Evolutionary conservation across 2,888 invertebrate genomes (phyloP).

Genomic region (Dioctria rufipes): DNA sequence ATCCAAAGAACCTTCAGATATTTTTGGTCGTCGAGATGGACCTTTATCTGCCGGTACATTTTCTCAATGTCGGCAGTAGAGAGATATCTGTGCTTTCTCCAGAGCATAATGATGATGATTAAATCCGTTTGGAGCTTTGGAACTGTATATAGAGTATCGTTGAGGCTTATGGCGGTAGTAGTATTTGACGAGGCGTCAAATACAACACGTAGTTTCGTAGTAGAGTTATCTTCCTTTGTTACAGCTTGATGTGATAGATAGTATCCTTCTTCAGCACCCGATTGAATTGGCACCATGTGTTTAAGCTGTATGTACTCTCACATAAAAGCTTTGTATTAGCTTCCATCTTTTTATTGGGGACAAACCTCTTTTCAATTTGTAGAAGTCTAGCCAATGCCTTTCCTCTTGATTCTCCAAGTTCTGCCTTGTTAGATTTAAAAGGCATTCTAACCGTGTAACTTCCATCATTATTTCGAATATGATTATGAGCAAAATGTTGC

Average conservation of each 20-base stretch:
- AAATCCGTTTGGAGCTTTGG: slow-evolving; percentile 32
- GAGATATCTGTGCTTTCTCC: no score
- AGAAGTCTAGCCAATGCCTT: neutral
- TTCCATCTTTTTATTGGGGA: neutral
- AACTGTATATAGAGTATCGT: slow-evolving; percentile 39
- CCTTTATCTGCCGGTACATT: slow-evolving; percentile 53
- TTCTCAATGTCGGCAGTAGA: slow-evolving; percentile 54
- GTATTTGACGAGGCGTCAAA: slow-evolving; percentile 37
- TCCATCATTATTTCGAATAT: neutral
- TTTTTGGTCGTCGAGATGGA: slow-evolving; percentile 40
- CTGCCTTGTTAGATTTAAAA: neutral
- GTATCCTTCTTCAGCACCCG: neutral
- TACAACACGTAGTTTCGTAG: slow-evolving; percentile 47
- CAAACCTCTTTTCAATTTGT: slow-evolving; percentile 9
- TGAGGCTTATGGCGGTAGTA: slow-evolving; percentile 17
- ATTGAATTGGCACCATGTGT: neutral
- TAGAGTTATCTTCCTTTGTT: slow-evolving; percentile 29
- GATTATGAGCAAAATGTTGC: no score
- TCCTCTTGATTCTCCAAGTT: slow-evolving; percentile 6
- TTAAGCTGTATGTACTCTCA: neutral
- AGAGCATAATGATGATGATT: no score
- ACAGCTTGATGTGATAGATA: slow-evolving; percentile 54
- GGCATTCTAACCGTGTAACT: neutral
- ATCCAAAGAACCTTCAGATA: slow-evolving; percentile 54
- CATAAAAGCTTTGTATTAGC: neutral